phyloP scores from a whole-genome alignment of 2,113 vertebrate species.

The Triplophysa tibetana region DNA sequence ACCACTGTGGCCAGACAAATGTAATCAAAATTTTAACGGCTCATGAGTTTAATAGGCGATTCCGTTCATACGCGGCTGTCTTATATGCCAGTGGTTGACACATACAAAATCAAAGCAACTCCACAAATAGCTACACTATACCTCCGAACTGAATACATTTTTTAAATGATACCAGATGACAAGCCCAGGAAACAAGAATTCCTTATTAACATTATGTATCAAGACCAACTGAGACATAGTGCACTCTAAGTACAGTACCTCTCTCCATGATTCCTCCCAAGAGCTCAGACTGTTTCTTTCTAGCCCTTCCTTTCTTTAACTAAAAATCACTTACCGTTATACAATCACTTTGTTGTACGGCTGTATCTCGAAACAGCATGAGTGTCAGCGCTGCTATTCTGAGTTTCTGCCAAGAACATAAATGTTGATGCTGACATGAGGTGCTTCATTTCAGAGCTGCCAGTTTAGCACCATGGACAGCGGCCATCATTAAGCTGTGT shows the following conservation, averaged over 20 bases:
- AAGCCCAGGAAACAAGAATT: background rate
- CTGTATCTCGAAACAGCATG: background rate
- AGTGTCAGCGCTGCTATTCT: background rate
- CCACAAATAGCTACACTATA: constrained; percentile 13
- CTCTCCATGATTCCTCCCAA: background rate
- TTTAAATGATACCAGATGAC: too few relatives aligned
- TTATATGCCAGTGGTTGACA: too few relatives aligned
- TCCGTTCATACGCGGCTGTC: too few relatives aligned
- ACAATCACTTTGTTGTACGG: constrained; percentile 19
- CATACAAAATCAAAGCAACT: background rate
- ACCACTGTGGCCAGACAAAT: too few relatives aligned
- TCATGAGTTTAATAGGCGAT: too few relatives aligned
- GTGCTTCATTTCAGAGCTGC: constrained; percentile 20
- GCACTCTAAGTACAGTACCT: background rate
- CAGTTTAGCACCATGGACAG: constrained; percentile 32
- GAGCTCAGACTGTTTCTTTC: background rate
- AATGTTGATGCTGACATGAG: constrained; percentile 16
- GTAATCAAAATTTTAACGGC: too few relatives aligned
- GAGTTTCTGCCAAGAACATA: constrained; percentile 22
- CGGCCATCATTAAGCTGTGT: background rate
- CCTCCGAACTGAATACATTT: constrained; percentile 17
- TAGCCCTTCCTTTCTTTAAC: background rate
- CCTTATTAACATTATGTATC: constrained; percentile 1
- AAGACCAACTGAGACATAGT: constrained; percentile 10
- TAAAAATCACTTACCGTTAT: background rate